Evolutionary conservation across 2,888 invertebrate genomes (phyloP), one percentile per base, ranked within the genome.

Genomic region (Tetragnatha montana): DNA sequence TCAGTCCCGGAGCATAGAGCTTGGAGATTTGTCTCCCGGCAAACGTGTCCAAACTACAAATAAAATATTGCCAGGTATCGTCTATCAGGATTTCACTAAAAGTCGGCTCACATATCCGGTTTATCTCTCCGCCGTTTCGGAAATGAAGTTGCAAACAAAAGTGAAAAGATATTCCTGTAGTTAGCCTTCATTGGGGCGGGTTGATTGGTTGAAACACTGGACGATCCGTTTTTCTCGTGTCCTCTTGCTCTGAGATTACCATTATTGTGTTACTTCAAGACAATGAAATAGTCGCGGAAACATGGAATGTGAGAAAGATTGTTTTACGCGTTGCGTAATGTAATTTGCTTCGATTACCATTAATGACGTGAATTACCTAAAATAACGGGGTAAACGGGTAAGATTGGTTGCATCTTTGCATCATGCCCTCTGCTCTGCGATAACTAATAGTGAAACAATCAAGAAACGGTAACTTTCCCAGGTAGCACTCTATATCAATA

Each of bases 31-130:
- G 82, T 82, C 82, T 73, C 74, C 74, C n/a, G 82, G 22, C 35
- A 74, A 75, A 82, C 82, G 82, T 82, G 82, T 75, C 73, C 35
- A 8, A 47, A 82, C 73, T 82, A 68, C 82, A 74, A 82, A 82
- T 82, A 82, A 73, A 74, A 82, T 82, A 82, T 82, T 74, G 74
- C 74, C 74, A 73, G 22, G 74, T 81, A 73, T 81, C 73, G 81
- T 81, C 81, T 81, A 81, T 81, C 81, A 70, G 49, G 50, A 70
- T 81, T 60, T 71, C 71, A 71, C 49, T 81, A 49, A 81, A 81
- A 81, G 81, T 81, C 81, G 21, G 49, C 70, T 81, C 81, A 81
- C 81, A 81, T 81, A 69, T 70, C 49, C 81, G 70, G 81, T 81
- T 81, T 81, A 81, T 81, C 81, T 81, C 49, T 49, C 71, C 81